Evolutionary conservation across 1,140 invertebrate species (phyloP).

Genomic region (Neoseiulus cucumeris): DNA sequence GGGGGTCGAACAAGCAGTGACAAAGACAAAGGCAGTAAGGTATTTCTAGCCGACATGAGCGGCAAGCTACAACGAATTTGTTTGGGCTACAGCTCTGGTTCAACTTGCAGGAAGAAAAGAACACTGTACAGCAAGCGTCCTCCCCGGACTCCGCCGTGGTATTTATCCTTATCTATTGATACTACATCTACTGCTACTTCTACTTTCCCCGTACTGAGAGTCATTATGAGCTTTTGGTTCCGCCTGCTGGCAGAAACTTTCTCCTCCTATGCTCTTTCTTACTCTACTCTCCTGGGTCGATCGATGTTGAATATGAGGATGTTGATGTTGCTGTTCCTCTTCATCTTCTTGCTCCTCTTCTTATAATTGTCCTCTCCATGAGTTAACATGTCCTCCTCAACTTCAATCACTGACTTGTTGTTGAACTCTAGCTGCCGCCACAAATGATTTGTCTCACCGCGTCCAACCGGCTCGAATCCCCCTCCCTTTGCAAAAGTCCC

Average conservation of each 20-base stretch:
- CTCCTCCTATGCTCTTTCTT: background rate
- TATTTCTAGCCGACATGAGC: too few species aligned
- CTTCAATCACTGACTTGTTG: too few species aligned
- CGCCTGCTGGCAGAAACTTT: background rate
- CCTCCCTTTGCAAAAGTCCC: too few species aligned
- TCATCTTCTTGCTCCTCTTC: conserved; percentile 1
- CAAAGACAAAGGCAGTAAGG: too few species aligned
- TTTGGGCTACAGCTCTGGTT: background rate
- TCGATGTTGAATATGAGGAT: conserved; percentile 14
- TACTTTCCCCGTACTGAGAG: background rate
- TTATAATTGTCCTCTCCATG: background rate
- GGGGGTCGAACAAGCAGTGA: too few species aligned
- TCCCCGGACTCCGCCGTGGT: conserved; percentile 8
- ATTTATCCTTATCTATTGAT: background rate
- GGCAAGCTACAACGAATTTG: too few species aligned
- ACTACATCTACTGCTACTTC: too few species aligned
- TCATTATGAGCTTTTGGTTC: background rate
- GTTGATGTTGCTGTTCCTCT: conserved; percentile 12
- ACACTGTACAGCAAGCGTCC: background rate
- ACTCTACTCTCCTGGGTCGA: background rate
- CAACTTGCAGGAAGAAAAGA: conserved; percentile 10
- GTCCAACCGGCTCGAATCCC: too few species aligned
- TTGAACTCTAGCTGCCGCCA: too few species aligned
- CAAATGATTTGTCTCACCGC: too few species aligned
- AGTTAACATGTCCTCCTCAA: too few species aligned